Conservation (phyloP, 1,140 invertebrate genomes). For the Leptinotarsa defecta region DNA sequence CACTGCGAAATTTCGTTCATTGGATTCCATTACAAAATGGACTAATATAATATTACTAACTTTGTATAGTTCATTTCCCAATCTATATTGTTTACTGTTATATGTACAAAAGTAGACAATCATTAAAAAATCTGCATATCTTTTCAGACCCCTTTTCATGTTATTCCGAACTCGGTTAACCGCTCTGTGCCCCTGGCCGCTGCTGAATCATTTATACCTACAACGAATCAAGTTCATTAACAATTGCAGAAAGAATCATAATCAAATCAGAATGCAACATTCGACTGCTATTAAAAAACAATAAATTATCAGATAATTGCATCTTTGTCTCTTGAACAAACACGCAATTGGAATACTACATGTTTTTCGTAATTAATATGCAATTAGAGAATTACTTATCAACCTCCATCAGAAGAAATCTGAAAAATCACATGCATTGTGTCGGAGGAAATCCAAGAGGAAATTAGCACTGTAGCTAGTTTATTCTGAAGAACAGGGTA, state of each 20-base stretch:
- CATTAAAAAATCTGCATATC: not conserved
- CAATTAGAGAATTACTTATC: not conserved
- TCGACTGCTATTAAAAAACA: not conserved
- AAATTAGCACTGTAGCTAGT: not conserved
- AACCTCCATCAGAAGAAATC: not conserved
- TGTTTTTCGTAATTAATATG: conserved; percentile 9
- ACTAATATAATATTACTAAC: too few relatives aligned
- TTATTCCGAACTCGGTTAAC: too few relatives aligned
- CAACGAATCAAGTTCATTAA: not conserved
- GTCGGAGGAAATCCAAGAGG: not conserved
- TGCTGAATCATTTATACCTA: not conserved
- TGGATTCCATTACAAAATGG: too few relatives aligned
- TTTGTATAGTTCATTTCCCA: too few relatives aligned
- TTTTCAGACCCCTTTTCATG: not conserved
- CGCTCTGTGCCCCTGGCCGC: too few relatives aligned
- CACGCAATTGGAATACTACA: not conserved
- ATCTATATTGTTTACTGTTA: too few relatives aligned
- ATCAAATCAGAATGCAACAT: not conserved
- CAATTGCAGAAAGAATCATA: not conserved
- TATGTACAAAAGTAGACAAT: too few relatives aligned
- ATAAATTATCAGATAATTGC: not conserved
- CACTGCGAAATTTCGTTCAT: too few relatives aligned
- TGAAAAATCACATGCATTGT: conserved; percentile 3
- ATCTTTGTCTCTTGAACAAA: not conserved
- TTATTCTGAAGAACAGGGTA: not conserved